Percentiles rank a stretch among this genome's conserved stretches.
Evolutionary conservation across 2,888 invertebrate species (phyloP).

Genomic region (Chrysodeixis includens): DNA sequence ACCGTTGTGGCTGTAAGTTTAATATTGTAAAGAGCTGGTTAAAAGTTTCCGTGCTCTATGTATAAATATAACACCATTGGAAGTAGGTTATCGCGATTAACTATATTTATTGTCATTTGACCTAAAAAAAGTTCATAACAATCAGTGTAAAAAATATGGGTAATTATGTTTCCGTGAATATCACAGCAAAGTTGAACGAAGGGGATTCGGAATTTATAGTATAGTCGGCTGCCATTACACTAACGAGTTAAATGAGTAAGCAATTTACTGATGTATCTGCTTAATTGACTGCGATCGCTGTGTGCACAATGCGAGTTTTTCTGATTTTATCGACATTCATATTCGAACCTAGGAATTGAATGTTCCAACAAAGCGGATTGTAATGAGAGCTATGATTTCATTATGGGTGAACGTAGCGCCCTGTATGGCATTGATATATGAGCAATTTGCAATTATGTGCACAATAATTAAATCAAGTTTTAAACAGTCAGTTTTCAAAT

Average conservation of each 20-base stretch:
- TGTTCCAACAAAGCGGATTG: no score
- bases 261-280: conserved; percentile 50
- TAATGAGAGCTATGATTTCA: no score
- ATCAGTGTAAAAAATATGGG: conserved; percentile 47
- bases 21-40: conserved; percentile 31
- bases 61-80: conserved; percentile 34
- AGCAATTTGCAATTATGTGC: no score
- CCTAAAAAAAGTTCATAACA: conserved; percentile 46
- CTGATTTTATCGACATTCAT: conserved; percentile 13
- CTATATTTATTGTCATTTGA: conserved; percentile 55
- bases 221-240: conserved; percentile 34
- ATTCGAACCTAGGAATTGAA: background rate
- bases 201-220: conserved; percentile 37
- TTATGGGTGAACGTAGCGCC: no score
- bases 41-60: conserved; percentile 37
- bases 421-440: no score
- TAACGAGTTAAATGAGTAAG: conserved; percentile 55
- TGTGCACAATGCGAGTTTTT: conserved; percentile 38
- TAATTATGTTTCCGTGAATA: conserved; percentile 53
- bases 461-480: background rate
- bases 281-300: conserved; percentile 46
- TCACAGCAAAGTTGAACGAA: conserved; percentile 41
- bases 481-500: background rate
- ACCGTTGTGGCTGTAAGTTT: conserved; percentile 25
- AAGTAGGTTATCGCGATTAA: conserved; percentile 53